Conservation (phyloP, 2,888 invertebrate genomes). For the Poecilus cupreus region DNA sequence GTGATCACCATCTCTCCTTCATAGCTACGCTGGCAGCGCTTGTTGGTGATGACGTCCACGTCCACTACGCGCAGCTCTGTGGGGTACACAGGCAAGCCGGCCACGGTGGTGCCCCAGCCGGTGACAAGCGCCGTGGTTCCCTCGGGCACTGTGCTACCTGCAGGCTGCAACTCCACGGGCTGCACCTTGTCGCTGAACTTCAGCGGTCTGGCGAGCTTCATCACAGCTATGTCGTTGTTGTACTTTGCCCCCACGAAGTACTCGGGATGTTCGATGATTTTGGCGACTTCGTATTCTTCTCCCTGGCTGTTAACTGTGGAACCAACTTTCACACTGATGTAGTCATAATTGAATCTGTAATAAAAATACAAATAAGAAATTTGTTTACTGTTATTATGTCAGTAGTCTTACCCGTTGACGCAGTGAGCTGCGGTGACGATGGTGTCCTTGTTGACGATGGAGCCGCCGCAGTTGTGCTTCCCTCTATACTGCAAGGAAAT, state of each 20-base stretch:
- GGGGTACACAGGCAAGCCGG: neutral
- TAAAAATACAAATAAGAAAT: neutral
- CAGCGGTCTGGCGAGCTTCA: neutral
- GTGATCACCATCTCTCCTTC: neutral
- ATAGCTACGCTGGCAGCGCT: neutral
- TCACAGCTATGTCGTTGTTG: neutral
- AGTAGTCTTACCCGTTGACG: neutral
- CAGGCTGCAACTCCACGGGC: neutral
- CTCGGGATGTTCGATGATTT: neutral
- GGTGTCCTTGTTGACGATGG: neutral
- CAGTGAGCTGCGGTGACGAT: neutral
- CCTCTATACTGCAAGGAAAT: neutral
- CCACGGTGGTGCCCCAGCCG: constrained; percentile 22
- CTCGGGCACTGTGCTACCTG: neutral
- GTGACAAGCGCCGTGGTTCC: constrained; percentile 1
- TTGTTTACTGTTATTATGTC: neutral
- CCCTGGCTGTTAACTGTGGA: neutral
- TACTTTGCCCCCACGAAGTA: no score
- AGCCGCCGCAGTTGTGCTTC: neutral
- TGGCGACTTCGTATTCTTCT: neutral
- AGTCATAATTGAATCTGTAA: neutral
- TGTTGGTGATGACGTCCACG: neutral
- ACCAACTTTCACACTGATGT: neutral
- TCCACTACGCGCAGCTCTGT: neutral
- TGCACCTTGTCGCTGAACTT: neutral